Percentiles rank a stretch among this genome's conserved stretches.
Evolutionary conservation across 1,140 invertebrate genomes (phyloP).

Genomic region (Oedothorax gibbosus): DNA sequence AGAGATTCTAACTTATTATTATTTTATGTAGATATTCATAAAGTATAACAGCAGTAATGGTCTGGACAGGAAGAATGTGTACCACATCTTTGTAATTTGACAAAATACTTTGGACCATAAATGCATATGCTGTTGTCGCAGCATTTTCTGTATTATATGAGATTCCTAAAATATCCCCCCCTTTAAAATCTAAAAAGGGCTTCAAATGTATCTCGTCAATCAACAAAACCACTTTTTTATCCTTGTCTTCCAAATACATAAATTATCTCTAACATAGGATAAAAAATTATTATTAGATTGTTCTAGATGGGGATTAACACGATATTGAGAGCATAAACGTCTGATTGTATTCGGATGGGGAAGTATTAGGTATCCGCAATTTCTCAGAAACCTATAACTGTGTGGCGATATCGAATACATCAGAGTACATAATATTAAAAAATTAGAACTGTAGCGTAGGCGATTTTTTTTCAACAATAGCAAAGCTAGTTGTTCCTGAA

Average conservation of each 20-base stretch:
- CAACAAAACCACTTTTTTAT: constrained; percentile 21
- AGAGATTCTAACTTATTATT: constrained; percentile 46
- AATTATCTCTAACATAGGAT: not conserved
- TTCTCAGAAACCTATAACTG: not conserved
- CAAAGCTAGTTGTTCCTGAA: not conserved
- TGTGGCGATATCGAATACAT: not conserved
- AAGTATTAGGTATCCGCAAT: not conserved
- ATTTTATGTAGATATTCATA: constrained; percentile 36
- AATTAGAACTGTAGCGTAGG: not conserved
- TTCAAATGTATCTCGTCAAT: constrained; percentile 45
- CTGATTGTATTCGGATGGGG: not conserved
- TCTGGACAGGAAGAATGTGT: constrained; percentile 59
- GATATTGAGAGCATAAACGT: not conserved
- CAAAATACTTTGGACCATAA: constrained; percentile 59
- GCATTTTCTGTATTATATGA: constrained; percentile 46
- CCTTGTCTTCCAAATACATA: not conserved
- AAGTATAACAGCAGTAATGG: constrained; percentile 45
- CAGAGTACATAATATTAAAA: not conserved
- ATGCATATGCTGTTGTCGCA: constrained; percentile 60
- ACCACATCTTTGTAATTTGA: constrained; percentile 60
- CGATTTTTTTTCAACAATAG: not conserved
- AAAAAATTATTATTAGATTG: too few species aligned
- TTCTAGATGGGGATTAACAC: not conserved
- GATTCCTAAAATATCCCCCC: constrained; percentile 60
- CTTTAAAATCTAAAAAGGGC: constrained; percentile 60